Base-by-base conservation (phyloP, 2,797 vertebrate species). In the Mus caroli region DNA sequence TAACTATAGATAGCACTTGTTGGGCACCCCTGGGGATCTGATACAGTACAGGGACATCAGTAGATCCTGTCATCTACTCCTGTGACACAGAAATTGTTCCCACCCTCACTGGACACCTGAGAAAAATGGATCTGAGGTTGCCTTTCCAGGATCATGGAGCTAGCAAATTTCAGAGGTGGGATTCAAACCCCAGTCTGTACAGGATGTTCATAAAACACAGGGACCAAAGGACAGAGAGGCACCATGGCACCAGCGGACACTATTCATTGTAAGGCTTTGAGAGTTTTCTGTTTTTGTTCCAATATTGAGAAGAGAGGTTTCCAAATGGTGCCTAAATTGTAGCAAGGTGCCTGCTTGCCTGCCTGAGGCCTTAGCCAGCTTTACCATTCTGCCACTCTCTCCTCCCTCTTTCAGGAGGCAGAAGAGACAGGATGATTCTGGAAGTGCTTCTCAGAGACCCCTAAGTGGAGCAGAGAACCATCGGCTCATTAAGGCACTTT, bases 161-260 rank as follows among this genome's bases (percentile, higher is more conserved):
- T 56, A 73, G 56, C 24, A 67, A 75, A 43, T 24, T 82, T 43
- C 52, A 26, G 71, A 71, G 26, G n/a, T 8, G 17, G 52, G 28
- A 60, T 85, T 73, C 1, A 12, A 92, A 73, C 52, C 34, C 19
- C 17, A 67, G 67, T 64, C 56, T 37, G 60, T 15, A 10, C 4
- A n/a, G 11, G 77, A 40, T 1, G 0, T 9, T 28, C 52, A 60
- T 50, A 67, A 84, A 88, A 52, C 20, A 17, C 20, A 15, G 1
- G 3, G 43, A 8, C 52, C 43, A 5, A 28, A 46, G 43, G 50
- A 3, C 13, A 50, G 78, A 67, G 58, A 34, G 34, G 14, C 24
- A 3, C 6, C 0, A 58, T 8, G 1, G 43, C 17, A 37, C 8
- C 1, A 0, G 10, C 7, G 34, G 60, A 34, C 0, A 0, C 17